Base-by-base conservation (phyloP, 1,140 invertebrate genomes). In the Trichogramma pretiosum region DNA sequence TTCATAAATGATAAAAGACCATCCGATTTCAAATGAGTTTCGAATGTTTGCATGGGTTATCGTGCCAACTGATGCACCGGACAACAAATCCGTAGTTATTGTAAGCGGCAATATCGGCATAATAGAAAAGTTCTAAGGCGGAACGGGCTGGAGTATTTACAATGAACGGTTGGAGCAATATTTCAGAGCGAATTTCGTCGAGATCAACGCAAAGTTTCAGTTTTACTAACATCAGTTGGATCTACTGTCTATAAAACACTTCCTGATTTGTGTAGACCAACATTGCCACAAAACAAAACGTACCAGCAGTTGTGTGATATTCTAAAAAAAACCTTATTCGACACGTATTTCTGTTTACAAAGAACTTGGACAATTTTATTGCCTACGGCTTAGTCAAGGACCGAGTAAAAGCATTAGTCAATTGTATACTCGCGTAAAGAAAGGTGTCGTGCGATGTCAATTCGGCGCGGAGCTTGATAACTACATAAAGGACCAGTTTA, bases 151-250 rank as follows among this genome's bases (percentile, higher is more conserved):
- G 48, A 38, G 52, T 8, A 23, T 48, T 14, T 54, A 56, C 14
- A 16, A 52, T 13, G 53, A 59, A 23, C 36, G 48, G 0, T 24
- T 59, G 10, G 50, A 59, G 11, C 52, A 59, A 32, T 57, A 53
- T 44, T 57, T 56, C 19, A 28, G 35, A 0, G 50, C 52, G 17
- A 57, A 59, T 35, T 32, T 34, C 13, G 44, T 59, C 0, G 13
- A 40, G 52, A 53, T 0, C 18, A 46, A 2, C 35, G 50, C 16
- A 51, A 48, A 33, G 41, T 59, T 7, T 28, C 56, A 9, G 50
- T 57, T 1, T 45, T 53, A n/a, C 24, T 59, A 13, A 50, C 56
- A 9, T 13, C 52, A 1, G 50, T 59, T 1, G 46, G 54, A 0
- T 8, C 21, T 24, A 35, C 50, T 1, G 37, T 46, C 5, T 56